Evolutionary conservation across 2,888 invertebrate genomes (phyloP), one percentile per base, ranked within the genome.

Genomic region (Euplexia lucipara): DNA sequence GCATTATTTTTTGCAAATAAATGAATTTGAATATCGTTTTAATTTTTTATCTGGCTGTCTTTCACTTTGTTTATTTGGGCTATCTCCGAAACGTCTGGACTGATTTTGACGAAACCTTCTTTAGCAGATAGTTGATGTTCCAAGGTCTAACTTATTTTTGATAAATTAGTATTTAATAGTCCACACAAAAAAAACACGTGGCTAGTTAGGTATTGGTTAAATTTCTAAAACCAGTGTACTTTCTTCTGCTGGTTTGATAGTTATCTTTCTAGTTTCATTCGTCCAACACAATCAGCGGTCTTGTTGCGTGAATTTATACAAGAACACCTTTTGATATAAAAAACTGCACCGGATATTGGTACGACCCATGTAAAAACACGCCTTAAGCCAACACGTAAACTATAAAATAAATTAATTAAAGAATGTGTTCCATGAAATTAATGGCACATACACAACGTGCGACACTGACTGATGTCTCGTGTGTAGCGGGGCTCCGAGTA

Each of bases 381-480:
- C 4, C 32, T n/a, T 22, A 14, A 8, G n/a, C n/a, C 12, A 1
- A 26, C 20, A n/a, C 12, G 12, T 51, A 18, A 18, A 35, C 32
- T 49, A 34, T 39, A 14, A 48, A 39, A 58, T 44, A 30, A 58
- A 52, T 52, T 9, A 34, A 72, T 37, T 41, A 22, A 16, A 34
- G 9, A 53, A 58, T 22, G 45, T 41, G n/a, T 57, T 70, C 48
- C 16, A 49, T 69, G 56, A 57, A 35, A 57, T 37, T 52, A 75
- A 39, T 75, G n/a, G 30, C 70, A 35, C 44, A 26, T 20, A 18
- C 9, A 49, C 16, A 53, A 41, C 22, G 18, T 10, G 9, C 7
- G 56, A 74, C 77, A 77, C 22, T 65, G 74, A 77, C 4, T 47
- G 57, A 71, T 77, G 72, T 45, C 32, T 41, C 22, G 39, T 2